Base-by-base conservation (phyloP, 2,888 invertebrate species). In the Crematogaster levior region DNA sequence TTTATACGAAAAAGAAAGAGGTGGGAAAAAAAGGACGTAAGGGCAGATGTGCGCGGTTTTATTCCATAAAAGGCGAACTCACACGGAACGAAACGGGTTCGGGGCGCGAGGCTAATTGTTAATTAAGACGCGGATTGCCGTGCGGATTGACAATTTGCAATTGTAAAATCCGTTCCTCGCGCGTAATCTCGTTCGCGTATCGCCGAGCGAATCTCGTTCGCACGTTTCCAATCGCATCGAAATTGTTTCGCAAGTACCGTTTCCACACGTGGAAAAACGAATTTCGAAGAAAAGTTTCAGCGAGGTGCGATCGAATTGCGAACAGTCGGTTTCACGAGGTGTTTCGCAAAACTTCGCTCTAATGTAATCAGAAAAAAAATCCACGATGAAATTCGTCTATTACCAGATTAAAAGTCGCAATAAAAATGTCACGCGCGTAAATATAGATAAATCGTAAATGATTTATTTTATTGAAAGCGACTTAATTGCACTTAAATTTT, bases 121-220 rank as follows among this genome's bases (percentile, higher is more conserved):
- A 87, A 90, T 87, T 89, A 89, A 85, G 88, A 88, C 84, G 70
- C 56, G 81, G 88, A 92, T 93, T 91, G 91, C 86, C 79, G 82
- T 60, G 84, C 81, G 89, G 89, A 93, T 93, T 93, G 92, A 89
- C 93, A 93, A 93, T 93, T 91, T 91, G 88, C 89, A 89, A 89
- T 83, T 84, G 90, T 89, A 91, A 92, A 91, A 88, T 72, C 77
- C 73, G 88, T 84, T 60, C 66, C 70, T 66, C 66, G 40, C 63
- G 79, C 81, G 90, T 90, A 88, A 89, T 84, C 83, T 85, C 84
- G 82, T 85, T 82, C 83, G 85, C 87, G 87, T 18, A 27, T 40
- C 81, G 56, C 40, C 61, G 48, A 27, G 58, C 66, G 68, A 37
- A 43, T 53, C 79, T 73, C 83, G 74, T 77, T 68, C 81, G 82